A percentile compares a stretch with the other conserved stretches of the same genome.
phyloP scores from a whole-genome alignment of 2,113 vertebrate species.

The Mustela lutreola region DNA sequence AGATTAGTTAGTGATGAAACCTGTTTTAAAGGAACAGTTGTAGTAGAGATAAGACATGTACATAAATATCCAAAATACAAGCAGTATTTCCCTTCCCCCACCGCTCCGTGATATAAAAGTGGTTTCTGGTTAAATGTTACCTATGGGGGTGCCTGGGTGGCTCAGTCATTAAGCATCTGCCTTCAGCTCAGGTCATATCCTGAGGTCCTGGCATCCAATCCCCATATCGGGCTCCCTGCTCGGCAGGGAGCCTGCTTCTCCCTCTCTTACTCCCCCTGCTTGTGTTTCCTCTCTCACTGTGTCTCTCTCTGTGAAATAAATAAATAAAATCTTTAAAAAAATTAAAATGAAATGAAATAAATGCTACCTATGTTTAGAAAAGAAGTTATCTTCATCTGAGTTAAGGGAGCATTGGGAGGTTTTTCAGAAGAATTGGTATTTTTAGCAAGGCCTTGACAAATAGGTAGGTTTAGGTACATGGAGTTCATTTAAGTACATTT shows the following conservation, averaged over 20 bases:
- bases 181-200: too few relatives aligned
- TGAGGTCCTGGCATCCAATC: too few relatives aligned
- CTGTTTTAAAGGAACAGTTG: neutral
- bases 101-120: neutral
- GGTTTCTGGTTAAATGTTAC: neutral
- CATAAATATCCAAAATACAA: neutral
- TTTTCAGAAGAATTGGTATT: neutral
- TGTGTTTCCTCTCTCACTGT: too few relatives aligned
- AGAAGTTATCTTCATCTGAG: neutral
- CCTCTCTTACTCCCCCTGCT: too few relatives aligned
- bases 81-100: neutral
- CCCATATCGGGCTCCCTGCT: too few relatives aligned
- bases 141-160: too few relatives aligned
- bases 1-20: neutral
- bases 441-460: neutral
- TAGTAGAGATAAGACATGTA: neutral
- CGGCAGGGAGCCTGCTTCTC: too few relatives aligned
- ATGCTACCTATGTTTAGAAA: neutral
- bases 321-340: too few relatives aligned
- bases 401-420: neutral
- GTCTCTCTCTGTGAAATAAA: too few relatives aligned
- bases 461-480: neutral
- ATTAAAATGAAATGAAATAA: too few relatives aligned
- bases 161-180: too few relatives aligned
- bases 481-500: neutral